Evolutionary conservation across 2,113 vertebrate species (phyloP), one percentile per base, ranked within the genome.

Genomic region (Todiramphus saurophagus): DNA sequence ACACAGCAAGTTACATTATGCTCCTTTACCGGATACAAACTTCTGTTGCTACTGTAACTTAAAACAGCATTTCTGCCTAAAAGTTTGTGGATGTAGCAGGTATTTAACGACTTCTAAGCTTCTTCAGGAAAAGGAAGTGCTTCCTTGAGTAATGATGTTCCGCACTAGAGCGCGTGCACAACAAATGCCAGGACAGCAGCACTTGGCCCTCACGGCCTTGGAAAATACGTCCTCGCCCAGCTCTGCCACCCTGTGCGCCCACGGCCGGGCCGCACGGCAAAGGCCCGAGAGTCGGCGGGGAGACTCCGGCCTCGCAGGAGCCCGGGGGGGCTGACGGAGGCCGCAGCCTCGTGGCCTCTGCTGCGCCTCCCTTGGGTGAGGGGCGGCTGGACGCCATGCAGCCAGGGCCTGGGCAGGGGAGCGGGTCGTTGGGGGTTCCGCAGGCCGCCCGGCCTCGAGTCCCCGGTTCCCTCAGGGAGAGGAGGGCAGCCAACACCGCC

Each of bases 101-200:
- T 11, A 27, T 35, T 33, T 35, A 30, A 60, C 10, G 11, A 53
- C 48, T 28, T 31, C 27, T 7, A 11, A 24, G 31, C 51, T 53
- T 19, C 44, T 28, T 66, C 23, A 37, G n/a, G 72, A 35, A 23
- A 14, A 35, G 15, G 24, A 8, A 16, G 31, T 23, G 18, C 15
- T 16, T 31, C 70, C 14, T 44, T 58, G 13, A 5, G 16, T 37
- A 15, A 24, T 2, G 37, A 11, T 37, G 39, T 18, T 21, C 8
- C 0, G 6, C 15, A 4, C 51, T 18, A 3, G 10, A 9, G 9
- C 1, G 0, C 2, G 2, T 1, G 28, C 28, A 11, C 30, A 15
- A 23, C 74, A 30, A 5, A 0, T 3, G 37, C 27, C 37, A 20
- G 15, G 31, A 37, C 13, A 25, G 33, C 37, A 30, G 67, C 12